Percentiles rank a stretch among this genome's conserved stretches.
Conservation (phyloP, 2,888 invertebrate species). For the Pyrocoelia pectoralis region DNA sequence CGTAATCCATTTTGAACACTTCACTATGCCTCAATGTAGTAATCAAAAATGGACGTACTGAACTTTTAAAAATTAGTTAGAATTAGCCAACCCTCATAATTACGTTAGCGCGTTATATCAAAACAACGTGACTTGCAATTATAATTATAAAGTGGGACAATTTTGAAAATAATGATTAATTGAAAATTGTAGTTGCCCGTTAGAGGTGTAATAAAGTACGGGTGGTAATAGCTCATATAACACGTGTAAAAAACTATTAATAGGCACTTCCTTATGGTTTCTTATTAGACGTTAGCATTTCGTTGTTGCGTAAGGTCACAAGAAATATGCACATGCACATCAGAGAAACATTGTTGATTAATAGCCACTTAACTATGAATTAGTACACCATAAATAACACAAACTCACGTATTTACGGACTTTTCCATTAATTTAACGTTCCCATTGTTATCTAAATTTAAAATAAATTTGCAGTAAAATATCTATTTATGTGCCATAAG, state of each 20-base stretch:
- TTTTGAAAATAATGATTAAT: not conserved
- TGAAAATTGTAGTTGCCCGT: not conserved
- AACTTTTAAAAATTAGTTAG: not conserved
- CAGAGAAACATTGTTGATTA: slow-evolving; percentile 58
- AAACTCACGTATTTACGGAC: slow-evolving; percentile 51
- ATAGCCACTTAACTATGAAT: slow-evolving; percentile 52
- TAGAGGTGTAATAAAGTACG: not conserved
- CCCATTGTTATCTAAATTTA: slow-evolving; percentile 28
- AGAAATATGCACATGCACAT: slow-evolving; percentile 45
- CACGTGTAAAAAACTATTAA: slow-evolving; percentile 17
- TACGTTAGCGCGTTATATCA: too few relatives aligned
- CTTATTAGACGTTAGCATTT: slow-evolving; percentile 42
- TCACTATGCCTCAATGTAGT: not conserved
- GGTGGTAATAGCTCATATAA: slow-evolving; percentile 14
- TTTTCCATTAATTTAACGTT: slow-evolving; percentile 22
- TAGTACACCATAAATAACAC: slow-evolving; percentile 54
- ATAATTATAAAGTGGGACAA: not conserved
- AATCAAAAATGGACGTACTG: not conserved
- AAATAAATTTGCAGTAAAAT: slow-evolving; percentile 19
- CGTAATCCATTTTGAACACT: not conserved
- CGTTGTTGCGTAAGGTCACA: slow-evolving; percentile 44
- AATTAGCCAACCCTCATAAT: not conserved
- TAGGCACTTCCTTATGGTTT: slow-evolving; percentile 50
- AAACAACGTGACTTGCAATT: not conserved
- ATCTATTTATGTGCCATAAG: slow-evolving; percentile 14